Conservation (phyloP, 2,113 vertebrate species). For the Emydura subglobosa region DNA sequence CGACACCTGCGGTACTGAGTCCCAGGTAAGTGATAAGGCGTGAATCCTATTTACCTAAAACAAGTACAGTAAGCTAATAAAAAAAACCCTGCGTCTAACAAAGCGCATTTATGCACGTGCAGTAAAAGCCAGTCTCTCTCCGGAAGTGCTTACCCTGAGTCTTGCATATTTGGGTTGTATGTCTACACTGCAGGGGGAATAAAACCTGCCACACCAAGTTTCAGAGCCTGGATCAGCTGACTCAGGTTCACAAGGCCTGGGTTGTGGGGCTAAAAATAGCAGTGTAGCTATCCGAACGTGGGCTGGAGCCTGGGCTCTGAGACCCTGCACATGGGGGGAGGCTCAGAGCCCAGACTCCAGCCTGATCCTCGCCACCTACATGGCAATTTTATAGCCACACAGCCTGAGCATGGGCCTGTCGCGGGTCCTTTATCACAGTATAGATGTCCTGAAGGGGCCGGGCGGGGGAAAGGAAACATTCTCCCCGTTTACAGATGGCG, state of each 20-base stretch:
- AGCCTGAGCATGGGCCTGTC: background rate
- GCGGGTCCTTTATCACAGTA: too few species aligned
- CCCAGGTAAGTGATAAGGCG: constrained; percentile 83
- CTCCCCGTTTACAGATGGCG: background rate
- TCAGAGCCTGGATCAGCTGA: background rate
- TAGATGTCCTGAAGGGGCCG: too few species aligned
- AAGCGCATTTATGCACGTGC: background rate
- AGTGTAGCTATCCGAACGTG: background rate
- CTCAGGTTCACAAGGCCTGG: background rate
- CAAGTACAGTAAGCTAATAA: background rate
- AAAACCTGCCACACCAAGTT: background rate
- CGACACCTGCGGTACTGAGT: constrained; percentile 90
- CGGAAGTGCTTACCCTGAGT: background rate
- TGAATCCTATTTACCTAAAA: background rate
- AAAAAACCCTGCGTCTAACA: background rate
- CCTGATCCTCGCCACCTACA: background rate
- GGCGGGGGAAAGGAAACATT: too few species aligned
- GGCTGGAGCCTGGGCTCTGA: background rate
- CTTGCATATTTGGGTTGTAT: background rate
- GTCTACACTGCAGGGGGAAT: background rate
- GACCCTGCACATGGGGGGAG: too few species aligned
- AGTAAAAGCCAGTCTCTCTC: background rate
- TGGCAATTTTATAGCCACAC: background rate
- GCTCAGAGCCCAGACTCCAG: background rate
- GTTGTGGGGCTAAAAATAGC: background rate